phyloP scores from a whole-genome alignment of 2,888 invertebrate species.

The Philereme transversata region DNA sequence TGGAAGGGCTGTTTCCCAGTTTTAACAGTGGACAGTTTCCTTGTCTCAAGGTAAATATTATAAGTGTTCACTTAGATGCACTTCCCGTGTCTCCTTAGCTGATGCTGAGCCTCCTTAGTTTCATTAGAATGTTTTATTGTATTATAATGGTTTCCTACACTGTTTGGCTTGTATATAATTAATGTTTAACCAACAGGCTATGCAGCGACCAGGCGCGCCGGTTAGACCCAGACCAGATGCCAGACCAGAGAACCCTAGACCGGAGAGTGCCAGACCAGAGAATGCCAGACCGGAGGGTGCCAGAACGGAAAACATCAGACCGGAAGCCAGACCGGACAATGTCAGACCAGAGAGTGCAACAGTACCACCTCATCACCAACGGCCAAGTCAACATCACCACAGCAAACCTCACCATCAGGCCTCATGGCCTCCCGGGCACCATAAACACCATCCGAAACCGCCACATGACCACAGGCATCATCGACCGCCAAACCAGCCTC shows the following conservation, averaged over 20 bases:
- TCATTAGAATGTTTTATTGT: no score
- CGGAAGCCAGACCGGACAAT: slow-evolving; percentile 11
- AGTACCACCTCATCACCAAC: slow-evolving; percentile 48
- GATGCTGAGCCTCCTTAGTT: no score
- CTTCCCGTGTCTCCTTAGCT: no score
- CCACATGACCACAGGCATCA: slow-evolving; percentile 70
- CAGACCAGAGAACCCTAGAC: slow-evolving; percentile 37
- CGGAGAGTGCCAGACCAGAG: slow-evolving; percentile 8
- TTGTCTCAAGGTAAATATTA: no score
- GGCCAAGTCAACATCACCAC: slow-evolving; percentile 58
- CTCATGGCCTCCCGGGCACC: slow-evolving; percentile 57
- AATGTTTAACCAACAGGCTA: slow-evolving; percentile 12
- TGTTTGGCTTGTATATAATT: not conserved
- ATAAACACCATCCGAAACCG: slow-evolving; percentile 68
- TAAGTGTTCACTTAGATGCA: no score
- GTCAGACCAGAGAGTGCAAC: slow-evolving; percentile 14
- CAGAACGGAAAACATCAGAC: slow-evolving; percentile 5
- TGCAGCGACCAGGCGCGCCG: slow-evolving; percentile 39
- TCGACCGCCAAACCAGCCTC: slow-evolving; percentile 49
- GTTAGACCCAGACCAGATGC: slow-evolving; percentile 47
- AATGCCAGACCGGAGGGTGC: slow-evolving; percentile 1
- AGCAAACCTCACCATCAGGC: slow-evolving; percentile 51
- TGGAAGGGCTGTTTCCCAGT: no score
- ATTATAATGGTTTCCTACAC: no score
- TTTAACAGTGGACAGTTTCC: no score